Evolutionary conservation across 37 sponge, comb jelly and placozoan species (phyloP), one percentile per base, ranked within the genome.

Genomic region (Hexactinellida sp.): DNA sequence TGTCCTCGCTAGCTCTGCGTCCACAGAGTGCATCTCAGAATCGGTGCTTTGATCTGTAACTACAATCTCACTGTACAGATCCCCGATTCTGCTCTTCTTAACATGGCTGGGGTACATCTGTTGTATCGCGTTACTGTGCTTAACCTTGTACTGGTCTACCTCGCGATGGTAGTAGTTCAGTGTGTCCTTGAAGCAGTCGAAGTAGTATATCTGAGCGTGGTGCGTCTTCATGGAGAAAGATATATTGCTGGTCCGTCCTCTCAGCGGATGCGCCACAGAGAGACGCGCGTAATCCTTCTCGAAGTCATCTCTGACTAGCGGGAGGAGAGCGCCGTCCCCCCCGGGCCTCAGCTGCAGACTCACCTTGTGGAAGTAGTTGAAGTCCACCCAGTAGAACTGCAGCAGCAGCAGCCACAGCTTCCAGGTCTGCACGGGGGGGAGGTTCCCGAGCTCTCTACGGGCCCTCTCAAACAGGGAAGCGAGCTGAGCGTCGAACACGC

Each of bases 381-480:
- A 63, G 76, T 63, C 76, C 34, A 63, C 30, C 76, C 76, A 63
- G 76, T 32, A 63, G 76, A 63, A 63, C 76, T 63, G 76, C 25
- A 63, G 76, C 76, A 63, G 25, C 34, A 63, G 34, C 34, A 63
- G 34, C 76, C 76, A 63, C 34, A 63, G 76, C 34, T 63, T 63
- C 76, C 76, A 63, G 25, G 13, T 32, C 3, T 7, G 76, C 3
- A 32, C 5, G 13, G 32, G 34, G 76, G 76, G 76, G 25, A 63
- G 76, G 76, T 10, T 63, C 3, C 76, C 76, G 32, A 63, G 25
- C 5, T 63, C 76, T 23, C 13, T 23, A 21, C 13, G 3, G 34
- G 76, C 76, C 19, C 76, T 10, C 5, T 28, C 76, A n/a, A 63
- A 63, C 5, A 63, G 76, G 3, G 34, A 63, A 7, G 3, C 13